A percentile compares a stretch with the other conserved stretches of the same genome.
Evolutionary conservation across 2,113 vertebrate species (phyloP).

Genomic region (Formicarius rufipectus): DNA sequence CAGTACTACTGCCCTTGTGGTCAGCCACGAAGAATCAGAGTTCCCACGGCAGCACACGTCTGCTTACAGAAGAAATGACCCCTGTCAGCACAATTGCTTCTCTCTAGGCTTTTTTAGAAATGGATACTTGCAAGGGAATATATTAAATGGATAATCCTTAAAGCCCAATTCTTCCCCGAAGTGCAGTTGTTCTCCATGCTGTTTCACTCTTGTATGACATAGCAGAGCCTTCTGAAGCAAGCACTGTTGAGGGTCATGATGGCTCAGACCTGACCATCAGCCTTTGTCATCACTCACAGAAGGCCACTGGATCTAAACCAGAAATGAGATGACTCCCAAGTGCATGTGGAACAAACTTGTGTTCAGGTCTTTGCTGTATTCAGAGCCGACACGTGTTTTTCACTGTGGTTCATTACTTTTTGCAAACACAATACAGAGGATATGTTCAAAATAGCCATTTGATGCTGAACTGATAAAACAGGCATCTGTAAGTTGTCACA

Average conservation of each 20-base stretch:
- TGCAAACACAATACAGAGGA: background rate
- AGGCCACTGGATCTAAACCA: background rate
- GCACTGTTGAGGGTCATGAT: background rate
- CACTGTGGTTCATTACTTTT: background rate
- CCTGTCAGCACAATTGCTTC: background rate
- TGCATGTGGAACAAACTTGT: background rate
- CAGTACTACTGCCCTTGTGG: background rate
- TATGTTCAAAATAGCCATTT: background rate
- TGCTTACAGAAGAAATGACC: background rate
- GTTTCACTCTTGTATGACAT: background rate
- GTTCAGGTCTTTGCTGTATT: background rate
- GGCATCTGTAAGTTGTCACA: background rate
- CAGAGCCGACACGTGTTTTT: background rate
- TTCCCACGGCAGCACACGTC: background rate
- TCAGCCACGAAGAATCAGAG: background rate
- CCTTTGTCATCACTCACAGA: background rate
- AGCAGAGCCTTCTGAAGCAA: background rate
- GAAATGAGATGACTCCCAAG: background rate
- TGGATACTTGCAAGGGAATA: background rate
- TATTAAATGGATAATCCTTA: background rate
- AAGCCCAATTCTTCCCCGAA: background rate
- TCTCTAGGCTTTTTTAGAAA: background rate
- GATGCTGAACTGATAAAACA: slow-evolving; percentile 5
- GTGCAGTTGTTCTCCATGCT: background rate
- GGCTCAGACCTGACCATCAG: background rate